A percentile compares a stretch with the other conserved stretches of the same genome.
These are phyloP conservation scores for Drosophila hamatofila DNA, from an alignment of 2,888 invertebrate genomes.

Conservation along the genomic window DNA sequence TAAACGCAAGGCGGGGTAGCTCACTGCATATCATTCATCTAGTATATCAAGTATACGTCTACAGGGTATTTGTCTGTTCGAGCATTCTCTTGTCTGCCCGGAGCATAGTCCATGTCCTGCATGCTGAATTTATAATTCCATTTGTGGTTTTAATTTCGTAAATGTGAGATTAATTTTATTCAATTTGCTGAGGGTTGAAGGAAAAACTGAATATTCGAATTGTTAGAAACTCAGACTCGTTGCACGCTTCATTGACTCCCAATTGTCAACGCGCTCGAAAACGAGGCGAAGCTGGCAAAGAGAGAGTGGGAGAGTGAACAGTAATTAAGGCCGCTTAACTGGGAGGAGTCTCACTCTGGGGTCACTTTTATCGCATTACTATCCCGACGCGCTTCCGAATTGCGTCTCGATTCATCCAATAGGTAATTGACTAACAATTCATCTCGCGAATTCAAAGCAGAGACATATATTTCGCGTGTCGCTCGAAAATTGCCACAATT, in stretches of 20 bases:
- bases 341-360: not conserved
- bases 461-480: conserved; percentile 97
- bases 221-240: conserved; percentile 2
- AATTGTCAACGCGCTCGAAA: conserved; percentile 44
- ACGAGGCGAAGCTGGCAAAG: conserved; percentile 10
- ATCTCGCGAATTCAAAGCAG: conserved; percentile 93
- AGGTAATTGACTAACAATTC: conserved; percentile 93
- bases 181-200: conserved; percentile 56
- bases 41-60: not conserved
- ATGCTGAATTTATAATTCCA: conserved; percentile 80
- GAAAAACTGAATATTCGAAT: conserved; percentile 6
- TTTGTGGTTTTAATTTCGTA: conserved; percentile 81
- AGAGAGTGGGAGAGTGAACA: not conserved
- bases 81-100: not conserved
- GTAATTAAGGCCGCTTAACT: conserved; percentile 16
- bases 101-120: conserved; percentile 30
- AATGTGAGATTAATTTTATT: conserved; percentile 81
- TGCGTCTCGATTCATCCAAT: conserved; percentile 92
- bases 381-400: not conserved
- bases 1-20: not conserved
- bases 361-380: too few species aligned
- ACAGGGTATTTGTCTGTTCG: conserved; percentile 1
- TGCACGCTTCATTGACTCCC: conserved; percentile 60
- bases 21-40: not conserved
- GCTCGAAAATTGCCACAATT: conserved; percentile 99